Conservation (phyloP, 2,797 vertebrate genomes). For the Chlorospingus flavigularis region DNA sequence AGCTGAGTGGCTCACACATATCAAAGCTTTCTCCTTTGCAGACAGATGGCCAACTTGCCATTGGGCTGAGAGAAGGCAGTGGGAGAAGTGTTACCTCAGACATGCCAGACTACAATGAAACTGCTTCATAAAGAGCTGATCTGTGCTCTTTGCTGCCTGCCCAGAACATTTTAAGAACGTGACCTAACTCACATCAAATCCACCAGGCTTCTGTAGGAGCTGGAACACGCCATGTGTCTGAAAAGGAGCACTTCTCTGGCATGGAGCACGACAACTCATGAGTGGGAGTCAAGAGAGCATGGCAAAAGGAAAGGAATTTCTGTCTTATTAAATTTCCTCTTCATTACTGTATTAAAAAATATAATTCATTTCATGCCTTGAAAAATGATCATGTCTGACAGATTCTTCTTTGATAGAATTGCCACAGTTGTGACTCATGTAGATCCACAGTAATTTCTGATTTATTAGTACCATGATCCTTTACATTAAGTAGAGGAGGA, state of each 20-base stretch:
- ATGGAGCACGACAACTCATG: not conserved
- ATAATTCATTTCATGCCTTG: not conserved
- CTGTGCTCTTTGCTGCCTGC: not conserved
- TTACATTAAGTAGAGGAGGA: not conserved
- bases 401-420: not conserved
- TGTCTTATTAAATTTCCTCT: not conserved
- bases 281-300: not conserved
- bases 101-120: not conserved
- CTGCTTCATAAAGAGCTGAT: not conserved
- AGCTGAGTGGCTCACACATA: not conserved
- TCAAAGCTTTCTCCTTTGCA: slow-evolving; percentile 31
- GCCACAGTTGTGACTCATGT: not conserved
- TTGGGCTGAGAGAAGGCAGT: not conserved
- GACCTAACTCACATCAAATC: not conserved
- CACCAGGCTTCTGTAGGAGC: not conserved
- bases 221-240: not conserved
- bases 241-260: not conserved
- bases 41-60: slow-evolving; percentile 4
- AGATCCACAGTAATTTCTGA: not conserved
- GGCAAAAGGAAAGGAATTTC: not conserved
- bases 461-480: not conserved
- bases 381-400: not conserved
- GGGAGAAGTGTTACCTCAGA: not conserved
- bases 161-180: not conserved
- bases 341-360: not conserved